These are phyloP conservation scores for Tiliacea aurago DNA, from an alignment of 2,888 invertebrate genomes.

Conservation along the genomic window DNA sequence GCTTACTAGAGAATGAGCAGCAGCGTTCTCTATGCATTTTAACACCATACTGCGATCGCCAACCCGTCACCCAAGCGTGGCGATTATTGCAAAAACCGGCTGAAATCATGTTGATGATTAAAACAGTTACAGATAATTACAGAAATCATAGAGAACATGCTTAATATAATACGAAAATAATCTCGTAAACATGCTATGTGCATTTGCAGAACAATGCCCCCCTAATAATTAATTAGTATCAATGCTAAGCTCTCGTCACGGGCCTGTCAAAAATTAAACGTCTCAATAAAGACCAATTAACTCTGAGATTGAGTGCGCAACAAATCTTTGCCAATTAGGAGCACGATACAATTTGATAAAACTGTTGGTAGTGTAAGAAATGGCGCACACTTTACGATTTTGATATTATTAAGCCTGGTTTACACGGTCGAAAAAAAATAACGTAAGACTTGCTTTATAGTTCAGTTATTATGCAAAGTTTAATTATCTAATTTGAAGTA, in stretches of 20 bases:
- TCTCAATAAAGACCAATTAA: constrained; percentile 61
- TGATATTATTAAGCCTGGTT: not conserved
- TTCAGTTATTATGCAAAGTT: too few relatives aligned
- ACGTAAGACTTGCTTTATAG: too few relatives aligned
- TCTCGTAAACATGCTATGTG: not conserved
- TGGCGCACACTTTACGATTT: constrained; percentile 10
- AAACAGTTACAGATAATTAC: too few relatives aligned
- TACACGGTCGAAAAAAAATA: not conserved
- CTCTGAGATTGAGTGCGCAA: constrained; percentile 56
- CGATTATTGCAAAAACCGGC: too few relatives aligned
- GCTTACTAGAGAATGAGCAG: too few relatives aligned
- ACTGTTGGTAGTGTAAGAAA: constrained; percentile 12
- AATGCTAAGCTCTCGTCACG: constrained; percentile 31
- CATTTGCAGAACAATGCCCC: constrained; percentile 14
- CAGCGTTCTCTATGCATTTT: too few relatives aligned
- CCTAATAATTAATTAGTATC: constrained; percentile 27
- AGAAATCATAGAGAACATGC: not conserved
- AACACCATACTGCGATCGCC: too few relatives aligned
- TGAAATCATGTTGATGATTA: too few relatives aligned
- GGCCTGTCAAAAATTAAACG: constrained; percentile 25
- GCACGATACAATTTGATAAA: constrained; percentile 65
- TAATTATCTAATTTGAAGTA: too few relatives aligned
- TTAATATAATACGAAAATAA: not conserved
- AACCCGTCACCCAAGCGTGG: too few relatives aligned
- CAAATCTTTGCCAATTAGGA: constrained; percentile 74